Base-by-base conservation (phyloP, 2,113 vertebrate genomes). In the Embiotoca jacksoni region DNA sequence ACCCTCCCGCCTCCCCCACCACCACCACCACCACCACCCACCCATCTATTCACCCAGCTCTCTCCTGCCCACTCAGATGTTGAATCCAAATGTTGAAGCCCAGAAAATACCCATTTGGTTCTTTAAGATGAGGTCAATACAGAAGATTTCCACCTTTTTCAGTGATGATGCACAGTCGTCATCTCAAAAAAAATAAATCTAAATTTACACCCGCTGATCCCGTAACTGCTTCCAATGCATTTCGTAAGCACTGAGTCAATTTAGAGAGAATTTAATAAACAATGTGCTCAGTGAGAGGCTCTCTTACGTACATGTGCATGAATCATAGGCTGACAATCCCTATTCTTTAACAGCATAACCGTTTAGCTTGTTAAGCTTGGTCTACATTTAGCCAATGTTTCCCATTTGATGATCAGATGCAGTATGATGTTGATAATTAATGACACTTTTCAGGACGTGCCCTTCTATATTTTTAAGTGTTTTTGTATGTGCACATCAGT, bases 11-110 rank as follows among this genome's bases (percentile, higher is more conserved):
- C 23, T 23, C 23, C 23, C 23, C 23, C 23, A 23, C 23, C 23
- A 23, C 23, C 23, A 23, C 23, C 23, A 23, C 23, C 23, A 23
- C 23, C 23, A 23, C 23, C 23, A 23, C 23, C 23, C 23, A 23
- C 23, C 1, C 52, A 44, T 52, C 44, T 23, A 69, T 46, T 63
- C 69, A 73, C 47, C 81, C 10, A 66, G 13, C 63, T 71, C 58
- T 52, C 32, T 57, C 5, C 54, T 35, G 13, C 35, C 10, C 15
- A 77, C 32, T 55, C 36, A 50, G 23, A 23, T 3, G 54, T 31
- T 30, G 36, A 8, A 41, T 7, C 10, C 7, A 23, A 50, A 23
- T 3, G 54, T 31, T 30, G 36, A 8, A 41, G 39, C 10, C 7
- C 41, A 44, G 41, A 44, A 44, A 44, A 44, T 11, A 44, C 41